Percentiles rank a stretch among this genome's conserved stretches.
These are phyloP conservation scores for Bovichtus variegatus DNA, from an alignment of 2,797 vertebrate species.

Conservation along the genomic window DNA sequence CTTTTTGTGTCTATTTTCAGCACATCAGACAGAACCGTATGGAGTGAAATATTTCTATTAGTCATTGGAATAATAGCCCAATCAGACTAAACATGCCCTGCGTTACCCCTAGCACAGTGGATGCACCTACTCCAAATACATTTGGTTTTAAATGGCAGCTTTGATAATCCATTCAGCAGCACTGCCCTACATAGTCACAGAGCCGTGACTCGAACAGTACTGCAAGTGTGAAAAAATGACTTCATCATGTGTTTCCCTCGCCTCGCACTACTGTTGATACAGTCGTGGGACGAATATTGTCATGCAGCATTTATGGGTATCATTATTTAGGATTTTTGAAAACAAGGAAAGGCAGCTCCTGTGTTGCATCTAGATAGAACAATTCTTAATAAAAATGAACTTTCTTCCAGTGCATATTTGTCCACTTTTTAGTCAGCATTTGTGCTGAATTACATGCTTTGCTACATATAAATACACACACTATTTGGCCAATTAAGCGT, in stretches of 20 bases:
- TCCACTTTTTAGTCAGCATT: not conserved
- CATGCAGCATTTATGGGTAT: constrained; percentile 22
- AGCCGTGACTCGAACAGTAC: constrained; percentile 58
- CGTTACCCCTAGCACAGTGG: constrained; percentile 23
- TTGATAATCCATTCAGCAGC: constrained; percentile 63
- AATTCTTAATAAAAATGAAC: constrained; percentile 3
- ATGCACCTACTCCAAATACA: constrained; percentile 26
- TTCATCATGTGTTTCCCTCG: constrained; percentile 45
- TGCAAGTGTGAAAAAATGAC: constrained; percentile 75
- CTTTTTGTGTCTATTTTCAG: constrained; percentile 18
- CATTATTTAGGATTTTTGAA: constrained; percentile 23
- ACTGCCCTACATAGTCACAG: constrained; percentile 64
- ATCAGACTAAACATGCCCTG: constrained; percentile 10
- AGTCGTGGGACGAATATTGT: constrained; percentile 41
- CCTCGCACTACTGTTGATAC: constrained; percentile 36
- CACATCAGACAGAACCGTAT: constrained; percentile 1
- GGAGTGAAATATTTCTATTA: constrained; percentile 32
- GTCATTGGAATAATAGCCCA: constrained; percentile 18
- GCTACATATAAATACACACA: constrained; percentile 8
- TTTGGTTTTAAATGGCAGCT: constrained; percentile 47
- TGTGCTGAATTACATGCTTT: constrained; percentile 4
- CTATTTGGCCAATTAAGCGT: constrained; percentile 26
- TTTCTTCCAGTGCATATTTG: not conserved
- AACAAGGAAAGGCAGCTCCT: not conserved
- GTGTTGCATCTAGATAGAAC: not conserved